A percentile compares a stretch with the other conserved stretches of the same genome.
Evolutionary conservation across 2,888 invertebrate genomes (phyloP).

Genomic region (Diaphora mendica): DNA sequence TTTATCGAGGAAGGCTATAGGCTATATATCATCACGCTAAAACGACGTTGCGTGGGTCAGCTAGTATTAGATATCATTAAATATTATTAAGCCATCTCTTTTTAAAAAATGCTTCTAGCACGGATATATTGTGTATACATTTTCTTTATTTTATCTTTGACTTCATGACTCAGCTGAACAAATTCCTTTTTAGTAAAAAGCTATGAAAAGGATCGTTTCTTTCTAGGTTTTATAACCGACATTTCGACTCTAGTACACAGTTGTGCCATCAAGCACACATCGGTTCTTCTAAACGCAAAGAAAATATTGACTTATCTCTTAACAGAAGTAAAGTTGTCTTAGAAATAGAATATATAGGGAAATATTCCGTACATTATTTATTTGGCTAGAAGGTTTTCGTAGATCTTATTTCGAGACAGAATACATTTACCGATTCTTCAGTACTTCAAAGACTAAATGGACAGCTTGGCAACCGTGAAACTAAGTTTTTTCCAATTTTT

Average conservation of each 20-base stretch:
- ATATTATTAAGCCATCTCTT: not conserved
- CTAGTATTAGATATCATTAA: too few relatives aligned
- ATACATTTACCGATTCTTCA: not conserved
- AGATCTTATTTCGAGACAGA: slow-evolving; percentile 1
- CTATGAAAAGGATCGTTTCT: not conserved
- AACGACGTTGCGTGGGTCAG: too few relatives aligned
- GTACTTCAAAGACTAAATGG: not conserved
- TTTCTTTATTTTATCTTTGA: not conserved
- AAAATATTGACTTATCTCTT: slow-evolving; percentile 8
- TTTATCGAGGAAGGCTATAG: too few relatives aligned
- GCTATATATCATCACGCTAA: too few relatives aligned
- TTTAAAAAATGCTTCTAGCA: not conserved
- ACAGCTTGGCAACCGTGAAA: not conserved
- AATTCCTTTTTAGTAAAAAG: not conserved
- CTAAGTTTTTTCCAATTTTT: not conserved
- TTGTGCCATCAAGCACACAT: not conserved
- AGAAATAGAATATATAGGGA: not conserved
- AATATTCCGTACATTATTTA: not conserved
- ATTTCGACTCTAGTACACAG: not conserved
- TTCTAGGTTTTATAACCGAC: not conserved
- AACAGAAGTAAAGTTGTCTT: not conserved
- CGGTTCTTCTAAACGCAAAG: not conserved
- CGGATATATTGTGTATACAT: too few relatives aligned
- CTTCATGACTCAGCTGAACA: not conserved
- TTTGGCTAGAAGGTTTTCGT: slow-evolving; percentile 1